phyloP scores from a whole-genome alignment of 2,113 vertebrate species.

The Myrmophylax atrothorax region DNA sequence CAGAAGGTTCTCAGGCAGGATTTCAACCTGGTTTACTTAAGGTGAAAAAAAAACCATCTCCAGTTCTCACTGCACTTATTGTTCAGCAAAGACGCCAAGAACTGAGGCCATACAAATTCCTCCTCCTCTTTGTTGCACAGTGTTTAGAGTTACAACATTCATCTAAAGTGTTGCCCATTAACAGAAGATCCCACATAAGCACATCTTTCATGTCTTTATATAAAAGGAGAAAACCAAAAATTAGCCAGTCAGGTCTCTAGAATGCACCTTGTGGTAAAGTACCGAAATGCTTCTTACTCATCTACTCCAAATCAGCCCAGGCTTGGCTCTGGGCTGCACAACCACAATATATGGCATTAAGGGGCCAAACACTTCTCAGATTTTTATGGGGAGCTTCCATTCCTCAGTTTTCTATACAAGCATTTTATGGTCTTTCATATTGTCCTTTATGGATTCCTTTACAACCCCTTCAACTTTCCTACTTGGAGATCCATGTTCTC shows the following conservation, averaged over 20 bases:
- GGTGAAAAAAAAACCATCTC: background rate
- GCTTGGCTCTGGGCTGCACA: background rate
- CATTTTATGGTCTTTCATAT: background rate
- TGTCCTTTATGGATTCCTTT: background rate
- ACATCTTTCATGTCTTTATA: background rate
- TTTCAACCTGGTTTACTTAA: background rate
- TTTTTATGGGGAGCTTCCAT: background rate
- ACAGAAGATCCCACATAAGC: background rate
- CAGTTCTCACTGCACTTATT: background rate
- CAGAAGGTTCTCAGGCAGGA: background rate
- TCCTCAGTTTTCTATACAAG: background rate
- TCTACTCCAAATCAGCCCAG: background rate
- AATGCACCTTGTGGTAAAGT: background rate
- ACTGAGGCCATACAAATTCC: background rate
- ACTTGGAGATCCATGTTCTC: background rate
- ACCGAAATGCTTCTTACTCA: background rate
- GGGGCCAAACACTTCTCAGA: background rate
- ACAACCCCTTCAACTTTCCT: background rate
- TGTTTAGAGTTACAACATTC: background rate
- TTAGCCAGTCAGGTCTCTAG: background rate
- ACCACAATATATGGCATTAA: background rate
- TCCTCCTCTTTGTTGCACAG: background rate
- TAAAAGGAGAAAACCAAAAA: background rate
- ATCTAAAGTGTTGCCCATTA: background rate
- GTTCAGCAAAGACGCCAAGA: background rate